Evolutionary conservation across 2,113 vertebrate genomes (phyloP).

Genomic region (Corythoichthys intestinalis): DNA sequence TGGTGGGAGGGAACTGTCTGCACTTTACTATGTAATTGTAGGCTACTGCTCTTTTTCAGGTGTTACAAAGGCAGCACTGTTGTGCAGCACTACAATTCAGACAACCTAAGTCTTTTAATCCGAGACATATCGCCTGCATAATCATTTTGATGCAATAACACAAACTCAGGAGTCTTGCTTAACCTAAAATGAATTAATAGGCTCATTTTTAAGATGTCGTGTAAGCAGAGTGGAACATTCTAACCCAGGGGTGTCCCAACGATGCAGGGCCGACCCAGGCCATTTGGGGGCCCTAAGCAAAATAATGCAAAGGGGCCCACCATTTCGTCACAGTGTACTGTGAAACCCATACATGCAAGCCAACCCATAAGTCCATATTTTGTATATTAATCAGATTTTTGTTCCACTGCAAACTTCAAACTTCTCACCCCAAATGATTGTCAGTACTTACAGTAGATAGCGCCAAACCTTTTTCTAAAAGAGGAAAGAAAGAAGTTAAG

Average conservation of each 20-base stretch:
- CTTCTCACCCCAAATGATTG: too few species aligned
- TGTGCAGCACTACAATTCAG: conserved; percentile 10
- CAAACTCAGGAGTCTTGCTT: conserved; percentile 47
- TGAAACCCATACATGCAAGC: too few species aligned
- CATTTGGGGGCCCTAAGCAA: too few species aligned
- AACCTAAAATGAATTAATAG: neutral
- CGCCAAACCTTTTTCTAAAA: too few species aligned
- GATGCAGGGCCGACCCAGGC: too few species aligned
- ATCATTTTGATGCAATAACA: conserved; percentile 6
- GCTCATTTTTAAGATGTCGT: neutral
- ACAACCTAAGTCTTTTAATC: neutral
- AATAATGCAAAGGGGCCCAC: too few species aligned
- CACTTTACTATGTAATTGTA: conserved; percentile 14
- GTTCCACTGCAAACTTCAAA: too few species aligned
- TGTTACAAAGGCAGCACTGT: neutral
- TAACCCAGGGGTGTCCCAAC: neutral
- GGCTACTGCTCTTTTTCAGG: neutral
- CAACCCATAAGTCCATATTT: too few species aligned
- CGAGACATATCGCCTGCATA: neutral
- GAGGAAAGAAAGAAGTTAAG: too few species aligned
- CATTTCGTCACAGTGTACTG: too few species aligned
- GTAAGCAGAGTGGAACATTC: neutral
- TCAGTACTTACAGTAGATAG: too few species aligned
- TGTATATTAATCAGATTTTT: too few species aligned
- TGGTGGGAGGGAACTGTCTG: conserved; percentile 18